Evolutionary conservation across 1,140 invertebrate genomes (phyloP).

Genomic region (Brevipalpus yothersi): DNA sequence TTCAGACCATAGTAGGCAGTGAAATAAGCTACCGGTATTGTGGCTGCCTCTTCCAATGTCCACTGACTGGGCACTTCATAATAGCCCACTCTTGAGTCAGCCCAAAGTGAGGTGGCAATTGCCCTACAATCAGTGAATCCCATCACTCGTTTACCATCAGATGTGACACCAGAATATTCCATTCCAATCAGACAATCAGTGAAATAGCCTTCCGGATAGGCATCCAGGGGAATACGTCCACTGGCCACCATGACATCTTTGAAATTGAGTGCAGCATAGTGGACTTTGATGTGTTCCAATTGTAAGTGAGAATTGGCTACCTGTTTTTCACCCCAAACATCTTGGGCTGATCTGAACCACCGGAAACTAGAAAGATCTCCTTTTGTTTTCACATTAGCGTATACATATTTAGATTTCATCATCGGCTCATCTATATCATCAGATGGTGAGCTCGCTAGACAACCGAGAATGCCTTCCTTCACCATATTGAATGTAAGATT

Average conservation of each 20-base stretch:
- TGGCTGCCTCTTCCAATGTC: conserved; percentile 70
- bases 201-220: conserved; percentile 34
- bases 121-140: conserved; percentile 70
- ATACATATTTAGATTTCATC: conserved; percentile 35
- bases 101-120: conserved; percentile 60
- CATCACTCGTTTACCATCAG: conserved; percentile 54
- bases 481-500: conserved; percentile 66
- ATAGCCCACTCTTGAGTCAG: conserved; percentile 44
- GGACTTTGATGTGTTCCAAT: conserved; percentile 16
- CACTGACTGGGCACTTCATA: conserved; percentile 71
- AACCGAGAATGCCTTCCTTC: conserved; percentile 29
- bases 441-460: conserved; percentile 39
- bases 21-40: conserved; percentile 77
- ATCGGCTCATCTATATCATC: not conserved
- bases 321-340: conserved; percentile 15
- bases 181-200: conserved; percentile 27
- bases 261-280: conserved; percentile 87
- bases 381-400: conserved; percentile 61
- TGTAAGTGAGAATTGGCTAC: not conserved
- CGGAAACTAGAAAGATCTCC: conserved; percentile 65
- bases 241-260: conserved; percentile 90
- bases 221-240: conserved; percentile 80
- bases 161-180: conserved; percentile 58
- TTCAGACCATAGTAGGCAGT: conserved; percentile 68
- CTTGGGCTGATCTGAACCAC: conserved; percentile 70